Evolutionary conservation across 2,113 vertebrate species (phyloP).

Genomic region (Scalopus aquaticus): DNA sequence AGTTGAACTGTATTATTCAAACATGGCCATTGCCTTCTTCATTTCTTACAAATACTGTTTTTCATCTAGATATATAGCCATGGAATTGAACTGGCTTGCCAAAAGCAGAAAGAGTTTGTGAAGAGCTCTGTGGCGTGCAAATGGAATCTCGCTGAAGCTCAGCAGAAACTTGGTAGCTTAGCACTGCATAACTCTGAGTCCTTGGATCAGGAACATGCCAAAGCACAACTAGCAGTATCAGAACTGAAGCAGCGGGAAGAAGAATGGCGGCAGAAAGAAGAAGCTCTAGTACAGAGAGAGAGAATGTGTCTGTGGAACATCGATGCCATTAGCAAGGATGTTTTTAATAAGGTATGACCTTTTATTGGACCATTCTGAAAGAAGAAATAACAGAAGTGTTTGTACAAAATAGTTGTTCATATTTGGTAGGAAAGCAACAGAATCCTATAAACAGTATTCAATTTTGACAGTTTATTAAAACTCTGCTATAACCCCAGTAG

Average conservation of each 20-base stretch:
- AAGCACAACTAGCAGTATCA: conserved; percentile 87
- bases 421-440: not conserved
- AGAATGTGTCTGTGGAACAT: conserved; percentile 88
- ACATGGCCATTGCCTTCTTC: not conserved
- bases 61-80: conserved; percentile 84
- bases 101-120: conserved; percentile 92
- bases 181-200: conserved; percentile 96
- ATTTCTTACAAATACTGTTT: conserved; percentile 62
- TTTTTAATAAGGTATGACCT: conserved; percentile 95
- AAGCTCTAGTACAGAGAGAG: conserved; percentile 89
- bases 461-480: conserved; percentile 36
- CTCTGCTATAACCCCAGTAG: not conserved
- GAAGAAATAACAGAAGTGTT: not conserved
- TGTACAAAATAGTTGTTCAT: not conserved
- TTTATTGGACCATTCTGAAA: not conserved
- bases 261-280: conserved; percentile 97
- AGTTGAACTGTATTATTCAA: not conserved
- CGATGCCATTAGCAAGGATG: conserved; percentile 90
- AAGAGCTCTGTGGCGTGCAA: conserved; percentile 94
- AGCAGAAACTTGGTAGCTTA: conserved; percentile 94
- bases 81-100: conserved; percentile 91
- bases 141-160: conserved; percentile 97
- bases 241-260: conserved; percentile 92
- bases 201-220: conserved; percentile 93
- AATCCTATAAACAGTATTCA: not conserved